Evolutionary conservation across 2,113 vertebrate genomes (phyloP).

Genomic region (Lucifuga dentata): DNA sequence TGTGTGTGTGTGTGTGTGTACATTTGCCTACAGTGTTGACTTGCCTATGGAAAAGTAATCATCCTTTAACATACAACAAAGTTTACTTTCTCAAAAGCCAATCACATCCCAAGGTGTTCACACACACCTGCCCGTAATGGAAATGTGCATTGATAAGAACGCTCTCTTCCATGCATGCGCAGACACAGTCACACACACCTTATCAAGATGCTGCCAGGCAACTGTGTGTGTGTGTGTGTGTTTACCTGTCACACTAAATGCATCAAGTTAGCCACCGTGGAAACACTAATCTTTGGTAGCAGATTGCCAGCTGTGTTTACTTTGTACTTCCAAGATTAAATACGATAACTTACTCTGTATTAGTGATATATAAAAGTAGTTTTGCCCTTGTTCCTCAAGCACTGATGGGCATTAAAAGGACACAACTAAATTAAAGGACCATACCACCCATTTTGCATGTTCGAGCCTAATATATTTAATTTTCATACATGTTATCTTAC

Average conservation of each 20-base stretch:
- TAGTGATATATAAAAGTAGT: conserved; percentile 19
- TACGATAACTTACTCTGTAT: background rate
- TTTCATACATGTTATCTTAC: no score
- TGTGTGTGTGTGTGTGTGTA: conserved; percentile 19
- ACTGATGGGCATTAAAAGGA: conserved; percentile 28
- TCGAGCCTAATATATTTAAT: no score
- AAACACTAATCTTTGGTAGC: conserved; percentile 33
- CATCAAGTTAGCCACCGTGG: conserved; percentile 17
- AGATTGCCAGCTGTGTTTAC: conserved; percentile 51
- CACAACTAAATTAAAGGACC: no score
- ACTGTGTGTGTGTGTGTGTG: conserved; percentile 21
- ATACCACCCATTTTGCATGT: no score
- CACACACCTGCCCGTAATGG: conserved; percentile 47
- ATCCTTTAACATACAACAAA: conserved; percentile 47
- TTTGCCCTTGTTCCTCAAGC: conserved; percentile 16
- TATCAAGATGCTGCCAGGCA: conserved; percentile 50
- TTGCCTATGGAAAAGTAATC: background rate
- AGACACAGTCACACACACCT: conserved; percentile 24
- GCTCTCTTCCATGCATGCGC: conserved; percentile 13
- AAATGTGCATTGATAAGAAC: conserved; percentile 53
- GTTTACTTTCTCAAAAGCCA: conserved; percentile 26
- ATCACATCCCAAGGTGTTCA: background rate
- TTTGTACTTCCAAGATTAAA: conserved; percentile 36
- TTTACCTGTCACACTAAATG: conserved; percentile 43
- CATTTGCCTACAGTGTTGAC: conserved; percentile 30